Conservation (phyloP, 2,797 vertebrate genomes). For the Apogon hyalosoma region DNA sequence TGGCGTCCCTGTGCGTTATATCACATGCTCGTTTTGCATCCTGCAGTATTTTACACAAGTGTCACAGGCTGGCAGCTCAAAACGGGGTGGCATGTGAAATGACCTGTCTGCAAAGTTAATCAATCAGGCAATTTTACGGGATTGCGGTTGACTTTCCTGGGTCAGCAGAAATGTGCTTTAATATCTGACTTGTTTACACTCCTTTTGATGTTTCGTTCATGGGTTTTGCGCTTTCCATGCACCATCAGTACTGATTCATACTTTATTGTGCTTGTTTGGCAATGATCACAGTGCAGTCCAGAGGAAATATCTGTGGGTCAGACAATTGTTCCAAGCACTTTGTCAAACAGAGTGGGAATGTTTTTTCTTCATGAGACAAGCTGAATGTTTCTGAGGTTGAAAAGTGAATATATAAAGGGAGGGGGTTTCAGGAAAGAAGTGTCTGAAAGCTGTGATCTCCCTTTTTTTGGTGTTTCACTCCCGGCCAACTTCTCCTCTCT, state of each 20-base stretch:
- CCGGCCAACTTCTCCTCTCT: slow-evolving; percentile 35
- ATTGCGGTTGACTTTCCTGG: slow-evolving; percentile 8
- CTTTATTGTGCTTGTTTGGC: slow-evolving; percentile 32
- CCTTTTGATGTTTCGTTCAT: background rate
- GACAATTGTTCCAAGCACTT: slow-evolving; percentile 32
- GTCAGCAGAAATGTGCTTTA: slow-evolving; percentile 21
- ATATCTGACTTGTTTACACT: background rate
- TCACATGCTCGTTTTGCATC: slow-evolving; percentile 52
- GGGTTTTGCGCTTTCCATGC: slow-evolving; percentile 15
- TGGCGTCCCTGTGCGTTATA: slow-evolving; percentile 39
- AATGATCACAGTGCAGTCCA: slow-evolving; percentile 14
- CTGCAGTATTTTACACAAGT: slow-evolving; percentile 37
- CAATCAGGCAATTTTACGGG: slow-evolving; percentile 31
- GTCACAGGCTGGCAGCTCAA: slow-evolving; percentile 8
- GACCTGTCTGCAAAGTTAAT: slow-evolving; percentile 36
- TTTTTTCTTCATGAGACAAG: slow-evolving; percentile 17
- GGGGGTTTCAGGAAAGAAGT: slow-evolving; percentile 1
- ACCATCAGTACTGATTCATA: slow-evolving; percentile 30
- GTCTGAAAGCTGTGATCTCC: slow-evolving; percentile 45
- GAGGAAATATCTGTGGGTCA: slow-evolving; percentile 39
- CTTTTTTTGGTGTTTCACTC: slow-evolving; percentile 42
- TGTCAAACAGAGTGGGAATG: slow-evolving; percentile 25
- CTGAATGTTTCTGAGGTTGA: slow-evolving; percentile 19
- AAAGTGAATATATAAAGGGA: slow-evolving; percentile 12
- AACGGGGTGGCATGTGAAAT: slow-evolving; percentile 8